phyloP scores from a whole-genome alignment of 2,888 invertebrate genomes.

The Meteorus cinctellus region DNA sequence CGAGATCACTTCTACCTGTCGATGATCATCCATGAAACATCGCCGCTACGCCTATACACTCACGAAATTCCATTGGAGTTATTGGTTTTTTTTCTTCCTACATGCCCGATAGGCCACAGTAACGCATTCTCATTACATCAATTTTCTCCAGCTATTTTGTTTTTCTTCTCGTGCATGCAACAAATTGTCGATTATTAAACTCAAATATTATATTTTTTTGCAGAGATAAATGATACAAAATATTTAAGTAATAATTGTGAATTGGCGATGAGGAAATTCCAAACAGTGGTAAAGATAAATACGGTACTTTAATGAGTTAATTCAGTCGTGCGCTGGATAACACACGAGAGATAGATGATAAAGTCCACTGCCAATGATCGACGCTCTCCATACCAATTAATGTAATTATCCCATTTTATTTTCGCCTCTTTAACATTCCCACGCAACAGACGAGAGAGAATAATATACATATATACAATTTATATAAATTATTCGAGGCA shows the following conservation, averaged over 20 bases:
- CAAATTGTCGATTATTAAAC: constrained; percentile 1
- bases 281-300: neutral
- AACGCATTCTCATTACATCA: neutral
- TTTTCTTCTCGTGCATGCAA: neutral
- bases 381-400: constrained; percentile 25
- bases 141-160: neutral
- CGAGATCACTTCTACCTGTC: constrained; percentile 59
- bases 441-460: constrained; percentile 16
- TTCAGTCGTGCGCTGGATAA: constrained; percentile 22
- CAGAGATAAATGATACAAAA: neutral
- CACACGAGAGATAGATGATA: constrained; percentile 5
- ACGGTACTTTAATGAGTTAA: constrained; percentile 33
- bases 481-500: constrained; percentile 8
- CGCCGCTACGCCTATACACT: neutral
- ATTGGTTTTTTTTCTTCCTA: constrained; percentile 3
- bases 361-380: constrained; percentile 24
- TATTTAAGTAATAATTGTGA: constrained; percentile 12
- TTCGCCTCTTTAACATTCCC: constrained; percentile 35
- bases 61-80: constrained; percentile 4
- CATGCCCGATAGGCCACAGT: neutral
- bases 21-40: constrained; percentile 47
- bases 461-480: neutral
- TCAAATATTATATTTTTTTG: neutral
- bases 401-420: constrained; percentile 32
- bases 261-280: neutral